Evolutionary conservation across 2,113 vertebrate genomes (phyloP).

Genomic region (Sminthopsis crassicaudata): DNA sequence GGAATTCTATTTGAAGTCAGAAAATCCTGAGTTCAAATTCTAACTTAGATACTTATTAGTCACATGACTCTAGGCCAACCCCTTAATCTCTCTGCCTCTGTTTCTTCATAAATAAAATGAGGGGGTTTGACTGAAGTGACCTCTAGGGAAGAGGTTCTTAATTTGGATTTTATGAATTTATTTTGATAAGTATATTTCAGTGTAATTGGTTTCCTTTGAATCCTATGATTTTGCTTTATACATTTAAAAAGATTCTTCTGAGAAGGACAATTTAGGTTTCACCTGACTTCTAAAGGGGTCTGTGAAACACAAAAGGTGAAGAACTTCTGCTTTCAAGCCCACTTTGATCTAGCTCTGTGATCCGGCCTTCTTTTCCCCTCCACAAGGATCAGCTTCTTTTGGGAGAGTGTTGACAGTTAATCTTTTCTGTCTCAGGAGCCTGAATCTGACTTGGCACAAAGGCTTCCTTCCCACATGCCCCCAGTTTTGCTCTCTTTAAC

Average conservation of each 20-base stretch:
- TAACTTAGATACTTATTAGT: not conserved
- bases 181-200: not conserved
- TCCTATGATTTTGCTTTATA: not conserved
- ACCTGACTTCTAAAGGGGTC: not conserved
- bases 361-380: not conserved
- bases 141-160: not conserved
- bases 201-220: not conserved
- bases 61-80: not conserved
- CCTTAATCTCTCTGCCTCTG: not conserved
- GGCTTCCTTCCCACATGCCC: not conserved
- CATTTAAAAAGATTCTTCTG: not conserved
- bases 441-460: not conserved
- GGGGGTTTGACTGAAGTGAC: not conserved
- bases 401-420: not conserved
- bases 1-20: not conserved
- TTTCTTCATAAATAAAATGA: not conserved
- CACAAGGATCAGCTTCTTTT: not conserved
- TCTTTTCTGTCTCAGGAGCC: not conserved
- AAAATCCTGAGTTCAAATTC: not conserved
- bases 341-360: not conserved
- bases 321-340: not conserved
- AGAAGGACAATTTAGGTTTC: not conserved
- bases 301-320: not conserved
- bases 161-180: not conserved
- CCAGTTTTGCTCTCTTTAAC: not conserved